A percentile compares a stretch with the other conserved stretches of the same genome.
These are phyloP conservation scores for Nerophis lumbriciformis DNA, from an alignment of 2,113 vertebrate genomes.

Conservation along the genomic window DNA sequence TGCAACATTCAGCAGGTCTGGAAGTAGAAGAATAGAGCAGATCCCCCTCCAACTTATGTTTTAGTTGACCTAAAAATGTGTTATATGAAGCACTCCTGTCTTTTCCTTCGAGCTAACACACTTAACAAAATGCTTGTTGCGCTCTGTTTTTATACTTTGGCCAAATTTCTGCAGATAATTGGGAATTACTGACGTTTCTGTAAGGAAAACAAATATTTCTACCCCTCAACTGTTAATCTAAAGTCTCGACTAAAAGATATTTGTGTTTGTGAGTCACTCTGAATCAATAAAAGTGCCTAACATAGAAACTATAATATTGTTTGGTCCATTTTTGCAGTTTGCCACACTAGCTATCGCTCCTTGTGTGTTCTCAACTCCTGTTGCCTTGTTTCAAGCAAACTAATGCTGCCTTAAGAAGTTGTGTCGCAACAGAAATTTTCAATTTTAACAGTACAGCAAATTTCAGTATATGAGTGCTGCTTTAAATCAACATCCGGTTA, in stretches of 20 bases:
- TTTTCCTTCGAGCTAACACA: slow-evolving; percentile 17
- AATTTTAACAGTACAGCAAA: too few relatives aligned
- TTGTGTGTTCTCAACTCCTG: too few relatives aligned
- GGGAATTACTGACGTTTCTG: slow-evolving; percentile 13
- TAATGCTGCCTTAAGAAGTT: too few relatives aligned
- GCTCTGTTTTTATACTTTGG: slow-evolving; percentile 34
- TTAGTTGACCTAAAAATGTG: not conserved
- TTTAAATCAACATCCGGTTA: too few relatives aligned
- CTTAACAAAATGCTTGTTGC: not conserved
- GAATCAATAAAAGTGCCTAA: slow-evolving; percentile 77
- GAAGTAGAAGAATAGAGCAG: slow-evolving; percentile 41
- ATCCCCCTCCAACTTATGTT: too few relatives aligned
- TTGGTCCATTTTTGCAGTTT: slow-evolving; percentile 14
- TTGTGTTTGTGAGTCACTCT: slow-evolving; percentile 62
- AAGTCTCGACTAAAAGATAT: slow-evolving; percentile 17
- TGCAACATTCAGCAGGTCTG: slow-evolving; percentile 73
- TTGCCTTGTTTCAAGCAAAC: too few relatives aligned
- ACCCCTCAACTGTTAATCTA: slow-evolving; percentile 16
- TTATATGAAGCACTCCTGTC: slow-evolving; percentile 36
- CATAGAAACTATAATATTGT: slow-evolving; percentile 52
- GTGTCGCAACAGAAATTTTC: too few relatives aligned
- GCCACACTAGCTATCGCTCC: not conserved
- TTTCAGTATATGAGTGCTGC: too few relatives aligned
- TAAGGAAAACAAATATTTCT: not conserved
- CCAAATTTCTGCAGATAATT: slow-evolving; percentile 31